Evolutionary conservation across 2,888 invertebrate species (phyloP).

Genomic region (Onthophagus sagittarius): DNA sequence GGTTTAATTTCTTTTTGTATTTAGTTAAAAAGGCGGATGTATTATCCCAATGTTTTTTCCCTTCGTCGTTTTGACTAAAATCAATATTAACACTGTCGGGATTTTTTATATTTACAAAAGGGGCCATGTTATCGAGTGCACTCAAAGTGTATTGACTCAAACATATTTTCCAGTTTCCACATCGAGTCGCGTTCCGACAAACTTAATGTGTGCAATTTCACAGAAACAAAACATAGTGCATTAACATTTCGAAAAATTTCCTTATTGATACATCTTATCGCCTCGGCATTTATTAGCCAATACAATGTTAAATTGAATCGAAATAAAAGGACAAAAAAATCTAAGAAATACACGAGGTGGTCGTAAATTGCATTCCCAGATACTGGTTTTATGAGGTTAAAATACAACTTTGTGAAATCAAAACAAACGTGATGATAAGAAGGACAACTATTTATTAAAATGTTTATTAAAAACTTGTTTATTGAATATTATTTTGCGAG

Average conservation of each 20-base stretch:
- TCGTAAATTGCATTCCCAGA: constrained; percentile 2
- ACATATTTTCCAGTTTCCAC: constrained; percentile 1
- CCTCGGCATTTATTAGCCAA: neutral
- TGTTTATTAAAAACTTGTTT: neutral
- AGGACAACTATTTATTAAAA: no score
- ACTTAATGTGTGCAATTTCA: neutral
- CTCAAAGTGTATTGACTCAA: constrained; percentile 1
- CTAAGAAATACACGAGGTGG: neutral
- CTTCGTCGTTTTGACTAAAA: neutral
- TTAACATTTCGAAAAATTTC: neutral
- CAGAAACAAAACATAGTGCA: neutral
- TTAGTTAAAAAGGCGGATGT: neutral
- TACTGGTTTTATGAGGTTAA: constrained; percentile 22
- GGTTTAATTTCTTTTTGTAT: no score
- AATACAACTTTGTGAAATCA: constrained; percentile 19
- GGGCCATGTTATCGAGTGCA: constrained; percentile 8
- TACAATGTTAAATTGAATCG: constrained; percentile 21
- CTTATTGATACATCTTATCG: neutral
- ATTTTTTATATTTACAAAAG: constrained; percentile 11
- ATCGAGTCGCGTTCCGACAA: neutral
- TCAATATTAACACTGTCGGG: constrained; percentile 8
- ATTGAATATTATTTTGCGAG: neutral
- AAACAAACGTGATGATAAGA: neutral
- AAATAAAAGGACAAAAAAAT: no score
- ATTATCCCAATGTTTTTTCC: neutral